These are phyloP conservation scores for Melopsittacus undulatus DNA, from an alignment of 2,797 vertebrate genomes.

Conservation along the genomic window DNA sequence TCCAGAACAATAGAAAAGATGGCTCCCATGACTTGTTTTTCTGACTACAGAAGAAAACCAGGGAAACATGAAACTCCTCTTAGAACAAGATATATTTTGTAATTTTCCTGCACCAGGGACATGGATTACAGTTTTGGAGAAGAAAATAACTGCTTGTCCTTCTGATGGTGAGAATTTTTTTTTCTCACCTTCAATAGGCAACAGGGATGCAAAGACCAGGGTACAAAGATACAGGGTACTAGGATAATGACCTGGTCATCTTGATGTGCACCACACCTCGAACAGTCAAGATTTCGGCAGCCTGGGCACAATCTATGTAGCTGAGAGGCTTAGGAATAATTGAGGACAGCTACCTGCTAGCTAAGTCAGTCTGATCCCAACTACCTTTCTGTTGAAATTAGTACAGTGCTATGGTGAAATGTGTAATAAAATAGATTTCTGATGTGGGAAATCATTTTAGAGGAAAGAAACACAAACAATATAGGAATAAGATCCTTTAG, in stretches of 20 bases:
- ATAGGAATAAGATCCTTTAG: neutral
- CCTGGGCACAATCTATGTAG: neutral
- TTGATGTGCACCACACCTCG: neutral
- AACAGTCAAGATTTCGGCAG: neutral
- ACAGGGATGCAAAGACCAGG: neutral
- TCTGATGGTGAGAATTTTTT: neutral
- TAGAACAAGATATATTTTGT: constrained; percentile 34
- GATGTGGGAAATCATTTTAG: neutral
- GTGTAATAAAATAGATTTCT: neutral
- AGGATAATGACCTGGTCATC: neutral
- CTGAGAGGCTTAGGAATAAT: neutral
- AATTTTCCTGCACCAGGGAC: neutral
- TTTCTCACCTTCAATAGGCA: neutral
- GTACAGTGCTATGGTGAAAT: neutral
- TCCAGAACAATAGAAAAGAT: constrained; percentile 16
- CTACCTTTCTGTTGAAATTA: neutral
- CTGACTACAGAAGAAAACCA: constrained; percentile 1
- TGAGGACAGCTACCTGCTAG: neutral
- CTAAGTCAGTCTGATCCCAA: neutral
- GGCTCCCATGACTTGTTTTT: constrained; percentile 8
- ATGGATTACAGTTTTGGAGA: neutral
- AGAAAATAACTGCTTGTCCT: neutral
- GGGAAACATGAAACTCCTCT: neutral
- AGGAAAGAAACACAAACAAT: neutral
- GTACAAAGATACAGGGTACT: neutral